Base-by-base conservation (phyloP, 2,888 invertebrate species). In the Calameuta idolon region DNA sequence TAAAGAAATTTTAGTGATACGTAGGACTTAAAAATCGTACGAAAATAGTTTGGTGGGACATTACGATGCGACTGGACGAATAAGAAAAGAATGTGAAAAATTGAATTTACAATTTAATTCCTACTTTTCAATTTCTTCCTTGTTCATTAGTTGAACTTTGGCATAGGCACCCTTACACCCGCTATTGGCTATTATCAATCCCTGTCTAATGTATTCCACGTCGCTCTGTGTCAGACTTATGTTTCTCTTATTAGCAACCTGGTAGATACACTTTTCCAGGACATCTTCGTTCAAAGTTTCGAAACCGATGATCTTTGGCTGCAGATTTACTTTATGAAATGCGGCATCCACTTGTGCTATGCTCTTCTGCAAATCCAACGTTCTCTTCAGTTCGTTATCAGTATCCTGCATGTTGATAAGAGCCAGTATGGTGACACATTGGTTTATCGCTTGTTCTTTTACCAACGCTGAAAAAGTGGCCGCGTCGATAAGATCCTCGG, bases 141-240 rank as follows among this genome's bases (percentile, higher is more conserved):
- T 55, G 55, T 77, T 77, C n/a, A 84, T 73, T 34, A 88, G 77
- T 71, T 86, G 86, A 74, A 91, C 87, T 79, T 91, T 90, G 0
- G 89, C 85, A 34, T 88, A 85, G 34, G 89, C 90, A 69, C 90
- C 88, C 75, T 91, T 91, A 69, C 91, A 91, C 4, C 91, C 91
- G 75, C 84, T 87, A 31, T 86, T 83, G 3, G 83, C 76, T 4
- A 12, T 35, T 12, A 87, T n/a, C 30, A 91, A 83, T 76, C 82
- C 81, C 11, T 82, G 73, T 34, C 82, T 86, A 34, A 90, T 81
- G 73, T 85, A 77, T 5, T 82, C 71, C 11, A 89, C 75, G 69
- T 89, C 82, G 11, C 79, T 69, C 0, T 77, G 34, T 0, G 86
- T 78, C n/a, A 91, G 82, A 11, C 76, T 75, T 1, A 89, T 35